Evolutionary conservation across 2,888 invertebrate genomes (phyloP), one percentile per base, ranked within the genome.

Genomic region (Pristionchus exspectatus): DNA sequence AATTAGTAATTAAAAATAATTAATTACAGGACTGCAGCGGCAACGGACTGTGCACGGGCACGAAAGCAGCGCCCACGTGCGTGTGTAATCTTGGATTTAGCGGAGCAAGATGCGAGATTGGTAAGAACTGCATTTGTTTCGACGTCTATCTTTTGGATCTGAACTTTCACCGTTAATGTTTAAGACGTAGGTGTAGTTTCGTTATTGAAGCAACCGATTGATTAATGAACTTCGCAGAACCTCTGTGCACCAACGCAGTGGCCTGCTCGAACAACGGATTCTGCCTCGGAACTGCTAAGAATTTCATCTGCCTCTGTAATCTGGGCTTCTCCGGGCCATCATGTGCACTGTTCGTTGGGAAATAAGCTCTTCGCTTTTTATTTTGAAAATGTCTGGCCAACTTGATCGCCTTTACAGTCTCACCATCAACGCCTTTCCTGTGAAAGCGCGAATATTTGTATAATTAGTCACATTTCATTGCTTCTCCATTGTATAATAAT

Each of bases 1-100:
- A n/a, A 63, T 63, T 63, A 63, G 2, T 3, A 50, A 50, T 9
- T 50, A 50, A 50, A 50, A 9, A n/a, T 90, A 10, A 50, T 7
- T 50, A 50, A 50, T 50, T 50, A 0, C 44, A 50, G 44, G 44
- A 50, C 44, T 50, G 44, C 44, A 50, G 44, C 81, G 92, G 91
- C 38, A 92, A 92, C 83, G 93, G 93, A 50, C 89, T 92, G 16
- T 93, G 93, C 89, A 81, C 93, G 16, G 93, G 93, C 1, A 91
- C 91, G 63, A 92, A 91, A 77, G 90, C 91, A 5, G 89, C 90
- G 44, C 93, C 92, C 0, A 91, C 90, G 9, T 93, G 93, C 69
- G 83, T 93, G 3, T 93, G 93, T 90, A 92, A 92, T 83, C 92
- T 92, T n/a, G 93, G 93, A 30, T 93, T 91, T 87, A 88, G 91